phyloP scores from a whole-genome alignment of 2,113 vertebrate species.

The Seriola aureovittata region DNA sequence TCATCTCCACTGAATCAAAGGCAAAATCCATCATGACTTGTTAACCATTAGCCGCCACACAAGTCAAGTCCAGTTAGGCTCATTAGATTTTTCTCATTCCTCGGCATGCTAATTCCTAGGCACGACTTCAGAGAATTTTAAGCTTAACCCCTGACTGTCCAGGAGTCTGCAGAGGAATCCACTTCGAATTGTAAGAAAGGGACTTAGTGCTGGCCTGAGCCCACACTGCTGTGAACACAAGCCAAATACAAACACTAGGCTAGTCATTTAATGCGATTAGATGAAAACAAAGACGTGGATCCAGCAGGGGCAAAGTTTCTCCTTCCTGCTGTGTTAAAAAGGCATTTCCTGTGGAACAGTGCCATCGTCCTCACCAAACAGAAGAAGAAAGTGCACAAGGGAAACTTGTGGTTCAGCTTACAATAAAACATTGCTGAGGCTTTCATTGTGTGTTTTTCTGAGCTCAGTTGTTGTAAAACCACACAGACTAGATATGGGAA shows the following conservation, averaged over 20 bases:
- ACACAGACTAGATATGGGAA: constrained; percentile 4
- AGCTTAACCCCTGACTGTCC: constrained; percentile 54
- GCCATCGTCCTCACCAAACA: constrained; percentile 47
- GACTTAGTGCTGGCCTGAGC: constrained; percentile 32
- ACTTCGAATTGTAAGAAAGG: constrained; percentile 35
- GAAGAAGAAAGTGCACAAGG: constrained; percentile 31
- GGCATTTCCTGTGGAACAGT: constrained; percentile 72
- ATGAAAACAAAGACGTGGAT: constrained; percentile 59
- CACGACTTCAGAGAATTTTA: constrained; percentile 60
- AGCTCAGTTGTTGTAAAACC: constrained; percentile 16
- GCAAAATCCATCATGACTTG: constrained; percentile 63
- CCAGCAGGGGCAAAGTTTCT: constrained; percentile 53
- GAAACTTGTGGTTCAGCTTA: constrained; percentile 51
- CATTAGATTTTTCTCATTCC: constrained; percentile 73
- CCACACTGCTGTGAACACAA: constrained; percentile 52
- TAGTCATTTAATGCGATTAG: constrained; percentile 63
- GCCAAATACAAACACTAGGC: constrained; percentile 58
- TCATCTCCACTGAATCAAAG: constrained; percentile 55
- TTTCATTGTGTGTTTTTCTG: constrained; percentile 10
- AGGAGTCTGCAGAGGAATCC: constrained; percentile 26
- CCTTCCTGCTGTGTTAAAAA: constrained; percentile 74
- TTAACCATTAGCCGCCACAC: constrained; percentile 68
- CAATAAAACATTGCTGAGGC: constrained; percentile 36
- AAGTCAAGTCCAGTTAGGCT: constrained; percentile 72
- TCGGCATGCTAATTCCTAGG: constrained; percentile 63